phyloP scores from a whole-genome alignment of 2,888 invertebrate species.

The Hybos culiciformis region DNA sequence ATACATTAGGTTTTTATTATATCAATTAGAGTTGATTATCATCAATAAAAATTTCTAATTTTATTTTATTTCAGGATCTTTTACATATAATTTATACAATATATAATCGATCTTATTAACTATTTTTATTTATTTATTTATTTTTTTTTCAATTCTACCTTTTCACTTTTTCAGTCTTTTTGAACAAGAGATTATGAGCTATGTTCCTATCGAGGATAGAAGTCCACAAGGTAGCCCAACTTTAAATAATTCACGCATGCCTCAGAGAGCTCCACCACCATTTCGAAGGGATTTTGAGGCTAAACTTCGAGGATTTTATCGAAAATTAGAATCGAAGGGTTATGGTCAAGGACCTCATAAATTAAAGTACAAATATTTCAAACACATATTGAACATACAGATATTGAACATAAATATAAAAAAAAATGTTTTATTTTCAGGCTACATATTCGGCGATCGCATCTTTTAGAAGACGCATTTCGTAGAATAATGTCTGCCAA shows the following conservation, averaged over 20 bases:
- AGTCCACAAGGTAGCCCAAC: conserved; percentile 60
- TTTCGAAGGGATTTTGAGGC: conserved; percentile 90
- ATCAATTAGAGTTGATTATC: no score
- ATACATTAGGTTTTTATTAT: no score
- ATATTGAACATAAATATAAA: background rate
- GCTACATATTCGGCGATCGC: conserved; percentile 82
- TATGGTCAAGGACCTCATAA: conserved; percentile 96
- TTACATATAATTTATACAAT: no score
- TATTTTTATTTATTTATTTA: conserved; percentile 4
- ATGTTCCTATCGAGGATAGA: conserved; percentile 57
- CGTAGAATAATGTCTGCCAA: conserved; percentile 92
- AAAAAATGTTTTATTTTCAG: conserved; percentile 37
- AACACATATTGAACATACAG: conserved; percentile 1
- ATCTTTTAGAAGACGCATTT: conserved; percentile 90
- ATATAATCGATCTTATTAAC: no score
- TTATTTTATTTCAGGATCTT: no score
- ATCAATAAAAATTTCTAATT: no score
- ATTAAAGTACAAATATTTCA: conserved; percentile 70
- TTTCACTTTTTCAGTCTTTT: conserved; percentile 60
- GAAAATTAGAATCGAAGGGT: conserved; percentile 90
- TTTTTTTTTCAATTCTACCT: no score
- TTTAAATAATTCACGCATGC: conserved; percentile 47
- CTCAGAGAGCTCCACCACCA: conserved; percentile 74
- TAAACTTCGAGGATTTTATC: conserved; percentile 85
- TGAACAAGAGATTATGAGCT: conserved; percentile 97